phyloP scores from a whole-genome alignment of 2,797 vertebrate species.

The Sebastes diaconus region DNA sequence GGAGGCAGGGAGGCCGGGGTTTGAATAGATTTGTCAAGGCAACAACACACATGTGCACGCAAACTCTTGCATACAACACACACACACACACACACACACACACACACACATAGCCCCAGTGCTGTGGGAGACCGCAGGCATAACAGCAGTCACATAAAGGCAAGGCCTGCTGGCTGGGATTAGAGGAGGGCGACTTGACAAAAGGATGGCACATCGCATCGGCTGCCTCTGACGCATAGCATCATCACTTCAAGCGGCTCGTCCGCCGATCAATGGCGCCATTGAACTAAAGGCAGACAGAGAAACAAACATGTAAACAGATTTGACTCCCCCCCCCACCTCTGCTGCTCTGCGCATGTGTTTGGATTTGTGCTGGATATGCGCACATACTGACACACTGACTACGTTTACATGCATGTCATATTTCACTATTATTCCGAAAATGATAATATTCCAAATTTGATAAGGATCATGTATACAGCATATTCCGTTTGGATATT shows the following conservation, averaged over 20 bases:
- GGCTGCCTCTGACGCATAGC: slow-evolving; percentile 85
- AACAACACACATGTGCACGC: slow-evolving; percentile 81
- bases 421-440: too few species aligned
- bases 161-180: slow-evolving; percentile 90
- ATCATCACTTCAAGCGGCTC: slow-evolving; percentile 81
- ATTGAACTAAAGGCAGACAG: slow-evolving; percentile 84
- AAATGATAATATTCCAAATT: too few species aligned
- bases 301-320: slow-evolving; percentile 87
- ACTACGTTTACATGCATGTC: too few species aligned
- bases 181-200: slow-evolving; percentile 89
- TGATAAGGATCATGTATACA: too few species aligned
- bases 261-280: slow-evolving; percentile 87
- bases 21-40: slow-evolving; percentile 99
- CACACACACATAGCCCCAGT: slow-evolving; percentile 45
- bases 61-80: slow-evolving; percentile 59
- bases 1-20: slow-evolving; percentile 88
- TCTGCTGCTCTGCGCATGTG: slow-evolving; percentile 29
- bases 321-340: slow-evolving; percentile 66
- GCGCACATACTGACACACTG: not conserved
- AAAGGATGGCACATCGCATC: slow-evolving; percentile 89
- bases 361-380: slow-evolving; percentile 1
- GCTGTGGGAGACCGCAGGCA: slow-evolving; percentile 80
- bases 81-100: slow-evolving; percentile 22
- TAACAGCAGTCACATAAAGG: slow-evolving; percentile 92
- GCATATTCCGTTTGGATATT: too few species aligned